phyloP scores from a whole-genome alignment of 2,113 vertebrate species.

The Heteronetta atricapilla region DNA sequence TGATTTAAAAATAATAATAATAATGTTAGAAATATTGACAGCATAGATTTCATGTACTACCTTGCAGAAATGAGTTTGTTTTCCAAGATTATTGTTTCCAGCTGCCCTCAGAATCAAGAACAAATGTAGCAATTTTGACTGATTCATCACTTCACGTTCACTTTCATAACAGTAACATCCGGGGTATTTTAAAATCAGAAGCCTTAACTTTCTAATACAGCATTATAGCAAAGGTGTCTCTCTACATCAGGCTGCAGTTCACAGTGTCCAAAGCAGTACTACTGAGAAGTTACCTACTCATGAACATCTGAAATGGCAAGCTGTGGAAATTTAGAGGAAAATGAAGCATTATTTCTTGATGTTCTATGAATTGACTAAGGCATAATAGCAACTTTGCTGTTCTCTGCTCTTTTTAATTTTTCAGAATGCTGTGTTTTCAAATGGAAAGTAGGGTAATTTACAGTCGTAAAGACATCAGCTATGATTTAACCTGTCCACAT shows the following conservation, averaged over 20 bases:
- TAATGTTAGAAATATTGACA: not conserved
- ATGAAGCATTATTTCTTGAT: rapidly evolving
- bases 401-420: not conserved
- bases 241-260: not conserved
- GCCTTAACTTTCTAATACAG: not conserved
- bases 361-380: not conserved
- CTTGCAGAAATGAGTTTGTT: not conserved
- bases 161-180: not conserved
- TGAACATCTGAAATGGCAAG: not conserved
- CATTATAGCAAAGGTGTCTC: not conserved
- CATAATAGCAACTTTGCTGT: not conserved
- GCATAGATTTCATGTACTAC: not conserved
- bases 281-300: not conserved
- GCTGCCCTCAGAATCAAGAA: not conserved
- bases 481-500: not conserved
- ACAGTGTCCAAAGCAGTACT: not conserved
- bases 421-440: not conserved
- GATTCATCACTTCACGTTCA: not conserved
- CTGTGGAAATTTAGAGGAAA: not conserved
- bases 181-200: not conserved
- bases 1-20: not conserved
- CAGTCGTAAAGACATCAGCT: not conserved
- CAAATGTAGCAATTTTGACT: not conserved
- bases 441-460: not conserved
- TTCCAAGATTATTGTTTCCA: not conserved